These are phyloP conservation scores for Zeugodacus cucurbitae DNA, from an alignment of 1,140 invertebrate genomes.

Conservation along the genomic window DNA sequence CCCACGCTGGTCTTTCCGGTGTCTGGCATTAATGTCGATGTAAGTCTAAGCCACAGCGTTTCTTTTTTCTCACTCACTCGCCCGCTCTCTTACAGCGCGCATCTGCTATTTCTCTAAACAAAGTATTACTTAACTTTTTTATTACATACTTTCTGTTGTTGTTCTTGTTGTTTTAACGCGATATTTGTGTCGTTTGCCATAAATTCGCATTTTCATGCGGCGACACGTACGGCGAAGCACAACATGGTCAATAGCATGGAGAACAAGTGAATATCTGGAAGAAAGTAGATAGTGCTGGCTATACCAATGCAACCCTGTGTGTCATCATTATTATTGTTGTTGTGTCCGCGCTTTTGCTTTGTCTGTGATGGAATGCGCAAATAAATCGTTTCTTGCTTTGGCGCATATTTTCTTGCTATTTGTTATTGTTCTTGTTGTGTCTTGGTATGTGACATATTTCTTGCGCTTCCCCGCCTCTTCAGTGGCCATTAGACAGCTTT, in stretches of 20 bases:
- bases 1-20: constrained; percentile 77
- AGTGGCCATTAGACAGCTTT: not conserved
- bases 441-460: not conserved
- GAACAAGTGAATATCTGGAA: not conserved
- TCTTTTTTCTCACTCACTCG: not conserved
- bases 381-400: not conserved
- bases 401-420: not conserved
- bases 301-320: not conserved
- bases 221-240: not conserved
- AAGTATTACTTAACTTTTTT: constrained; percentile 18
- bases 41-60: constrained; percentile 72
- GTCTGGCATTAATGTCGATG: constrained; percentile 79
- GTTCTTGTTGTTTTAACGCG: not conserved
- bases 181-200: not conserved
- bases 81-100: not conserved
- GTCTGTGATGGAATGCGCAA: not conserved
- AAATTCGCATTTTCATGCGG: constrained; percentile 28
- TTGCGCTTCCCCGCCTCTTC: not conserved
- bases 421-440: not conserved
- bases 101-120: not conserved
- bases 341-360: not conserved
- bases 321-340: too few relatives aligned
- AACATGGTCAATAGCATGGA: not conserved
- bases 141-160: not conserved
- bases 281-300: not conserved